Evolutionary conservation across 1,140 invertebrate species (phyloP).

Genomic region (Scaptomyza hsui): DNA sequence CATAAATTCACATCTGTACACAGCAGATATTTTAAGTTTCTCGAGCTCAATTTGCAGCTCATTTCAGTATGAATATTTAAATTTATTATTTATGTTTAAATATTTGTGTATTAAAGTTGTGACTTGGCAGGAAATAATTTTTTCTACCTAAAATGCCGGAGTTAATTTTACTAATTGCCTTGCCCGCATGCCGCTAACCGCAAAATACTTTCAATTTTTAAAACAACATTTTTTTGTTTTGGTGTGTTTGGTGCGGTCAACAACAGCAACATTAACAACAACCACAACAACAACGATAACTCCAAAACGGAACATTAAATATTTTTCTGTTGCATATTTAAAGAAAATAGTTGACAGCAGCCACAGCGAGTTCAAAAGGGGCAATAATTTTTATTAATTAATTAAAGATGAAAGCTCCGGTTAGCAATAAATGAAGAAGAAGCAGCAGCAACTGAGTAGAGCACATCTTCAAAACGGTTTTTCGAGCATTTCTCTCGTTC

Average conservation of each 20-base stretch:
- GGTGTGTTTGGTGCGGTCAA: conserved; percentile 26
- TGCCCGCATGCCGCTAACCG: conserved; percentile 38
- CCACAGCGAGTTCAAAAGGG: conserved; percentile 49
- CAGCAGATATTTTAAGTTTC: conserved; percentile 5
- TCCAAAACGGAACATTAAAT: conserved; percentile 5
- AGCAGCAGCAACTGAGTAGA: conserved; percentile 6
- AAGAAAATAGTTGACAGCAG: conserved; percentile 58
- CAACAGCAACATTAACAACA: conserved; percentile 6
- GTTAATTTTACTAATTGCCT: conserved; percentile 56
- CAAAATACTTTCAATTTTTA: conserved; percentile 69
- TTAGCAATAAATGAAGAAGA: background rate
- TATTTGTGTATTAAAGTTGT: conserved; percentile 14
- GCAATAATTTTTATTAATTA: conserved; percentile 76
- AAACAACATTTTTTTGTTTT: conserved; percentile 29
- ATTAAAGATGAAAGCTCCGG: conserved; percentile 74
- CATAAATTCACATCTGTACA: too few relatives aligned
- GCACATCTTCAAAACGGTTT: conserved; percentile 44
- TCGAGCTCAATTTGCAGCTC: conserved; percentile 19
- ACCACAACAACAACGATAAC: background rate
- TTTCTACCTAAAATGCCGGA: conserved; percentile 30
- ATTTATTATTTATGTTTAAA: conserved; percentile 10
- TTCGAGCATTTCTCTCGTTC: conserved; percentile 20
- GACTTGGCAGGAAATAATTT: background rate
- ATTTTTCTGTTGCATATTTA: conserved; percentile 48
- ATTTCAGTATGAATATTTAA: conserved; percentile 3